phyloP scores from a whole-genome alignment of 1,140 invertebrate genomes.

The Drosophila hydei region DNA sequence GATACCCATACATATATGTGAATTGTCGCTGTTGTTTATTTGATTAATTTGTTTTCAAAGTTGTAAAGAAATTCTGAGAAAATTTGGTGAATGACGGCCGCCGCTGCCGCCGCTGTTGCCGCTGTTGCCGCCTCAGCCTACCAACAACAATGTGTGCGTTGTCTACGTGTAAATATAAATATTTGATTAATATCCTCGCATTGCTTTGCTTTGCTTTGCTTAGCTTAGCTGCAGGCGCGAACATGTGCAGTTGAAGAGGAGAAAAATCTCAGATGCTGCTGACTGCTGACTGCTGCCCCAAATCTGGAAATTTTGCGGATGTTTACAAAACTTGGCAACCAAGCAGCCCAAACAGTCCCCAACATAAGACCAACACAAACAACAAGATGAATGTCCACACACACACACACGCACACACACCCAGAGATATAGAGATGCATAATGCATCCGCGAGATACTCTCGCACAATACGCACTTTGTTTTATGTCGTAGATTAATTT shows the following conservation, averaged over 20 bases:
- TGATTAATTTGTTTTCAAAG: constrained; percentile 78
- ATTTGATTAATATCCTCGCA: constrained; percentile 76
- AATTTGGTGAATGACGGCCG: constrained; percentile 63
- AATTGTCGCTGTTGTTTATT: constrained; percentile 57
- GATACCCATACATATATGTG: not conserved
- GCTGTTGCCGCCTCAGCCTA: too few relatives aligned
- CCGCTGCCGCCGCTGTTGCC: constrained; percentile 43
- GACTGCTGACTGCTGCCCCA: too few relatives aligned
- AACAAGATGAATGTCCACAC: constrained; percentile 24
- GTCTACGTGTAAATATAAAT: constrained; percentile 76
- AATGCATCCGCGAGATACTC: constrained; percentile 55
- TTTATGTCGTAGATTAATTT: constrained; percentile 79
- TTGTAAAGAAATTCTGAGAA: constrained; percentile 71
- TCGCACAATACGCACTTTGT: constrained; percentile 66
- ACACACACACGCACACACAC: constrained; percentile 24
- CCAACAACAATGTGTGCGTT: constrained; percentile 30
- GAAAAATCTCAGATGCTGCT: constrained; percentile 32
- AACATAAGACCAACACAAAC: constrained; percentile 63
- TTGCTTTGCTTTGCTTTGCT: constrained; percentile 2
- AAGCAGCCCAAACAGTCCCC: constrained; percentile 5
- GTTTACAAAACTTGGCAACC: constrained; percentile 72
- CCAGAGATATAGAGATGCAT: constrained; percentile 58
- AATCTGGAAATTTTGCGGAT: constrained; percentile 71
- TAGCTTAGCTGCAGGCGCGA: constrained; percentile 45
- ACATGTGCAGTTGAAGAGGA: constrained; percentile 38